A percentile compares a stretch with the other conserved stretches of the same genome.
Evolutionary conservation across 2,113 vertebrate species (phyloP).

Genomic region (Lophochroa leadbeateri): DNA sequence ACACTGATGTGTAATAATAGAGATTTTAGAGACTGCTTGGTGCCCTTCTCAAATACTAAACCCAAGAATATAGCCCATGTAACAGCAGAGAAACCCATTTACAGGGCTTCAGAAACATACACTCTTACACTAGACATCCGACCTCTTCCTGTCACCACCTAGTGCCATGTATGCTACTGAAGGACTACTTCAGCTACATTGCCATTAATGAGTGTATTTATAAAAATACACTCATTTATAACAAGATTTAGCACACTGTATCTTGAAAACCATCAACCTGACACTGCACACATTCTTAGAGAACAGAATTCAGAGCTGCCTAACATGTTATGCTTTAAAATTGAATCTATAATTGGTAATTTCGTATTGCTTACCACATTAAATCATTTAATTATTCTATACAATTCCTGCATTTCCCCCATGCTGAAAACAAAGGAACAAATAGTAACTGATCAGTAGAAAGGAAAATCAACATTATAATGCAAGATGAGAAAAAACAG

Average conservation of each 20-base stretch:
- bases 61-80: not conserved
- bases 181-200: not conserved
- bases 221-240: not conserved
- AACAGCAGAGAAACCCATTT: not conserved
- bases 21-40: not conserved
- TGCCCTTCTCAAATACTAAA: not conserved
- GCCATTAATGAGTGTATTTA: not conserved
- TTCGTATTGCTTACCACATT: not conserved
- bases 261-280: not conserved
- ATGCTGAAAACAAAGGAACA: not conserved
- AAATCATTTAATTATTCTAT: not conserved
- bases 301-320: not conserved
- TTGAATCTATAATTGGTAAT: no score
- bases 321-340: not conserved
- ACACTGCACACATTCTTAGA: not conserved
- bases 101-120: not conserved
- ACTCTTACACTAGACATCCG: not conserved
- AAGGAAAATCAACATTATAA: not conserved
- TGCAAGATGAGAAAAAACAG: not conserved
- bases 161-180: not conserved
- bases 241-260: not conserved
- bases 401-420: not conserved
- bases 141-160: not conserved
- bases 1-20: not conserved
- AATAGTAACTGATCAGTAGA: not conserved